phyloP scores from a whole-genome alignment of 2,888 invertebrate genomes.

The Steinernema carpocapsae region DNA sequence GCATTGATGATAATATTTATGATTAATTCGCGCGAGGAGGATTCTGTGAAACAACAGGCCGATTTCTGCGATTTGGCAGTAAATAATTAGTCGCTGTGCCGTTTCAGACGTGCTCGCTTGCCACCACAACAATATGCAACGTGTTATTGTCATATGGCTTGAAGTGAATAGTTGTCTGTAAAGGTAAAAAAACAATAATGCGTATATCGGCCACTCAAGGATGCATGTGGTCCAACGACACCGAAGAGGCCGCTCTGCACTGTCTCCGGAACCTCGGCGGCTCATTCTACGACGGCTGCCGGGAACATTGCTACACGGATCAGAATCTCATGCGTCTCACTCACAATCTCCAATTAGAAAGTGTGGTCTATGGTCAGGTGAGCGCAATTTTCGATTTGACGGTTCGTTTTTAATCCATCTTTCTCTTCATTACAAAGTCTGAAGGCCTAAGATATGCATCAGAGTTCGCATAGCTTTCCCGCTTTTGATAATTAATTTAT shows the following conservation, averaged over 20 bases:
- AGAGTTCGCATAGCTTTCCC: background rate
- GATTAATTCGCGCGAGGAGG: too few species aligned
- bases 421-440: background rate
- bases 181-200: background rate
- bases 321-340: slow-evolving; percentile 43
- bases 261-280: slow-evolving; percentile 39
- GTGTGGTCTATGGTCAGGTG: slow-evolving; percentile 55
- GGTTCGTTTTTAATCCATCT: slow-evolving; percentile 19
- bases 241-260: slow-evolving; percentile 37
- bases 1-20: too few species aligned
- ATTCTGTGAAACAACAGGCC: too few species aligned
- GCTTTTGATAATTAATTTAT: background rate
- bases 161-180: background rate
- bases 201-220: slow-evolving; percentile 10
- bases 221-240: slow-evolving; percentile 38
- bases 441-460: slow-evolving; percentile 20
- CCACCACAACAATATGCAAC: background rate
- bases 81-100: background rate
- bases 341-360: slow-evolving; percentile 46
- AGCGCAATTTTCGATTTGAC: background rate
- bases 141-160: background rate
- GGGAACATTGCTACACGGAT: slow-evolving; percentile 42
- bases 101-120: background rate
- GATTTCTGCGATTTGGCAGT: background rate
- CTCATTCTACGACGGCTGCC: slow-evolving; percentile 49